Evolutionary conservation across 2,113 vertebrate species (phyloP).

Genomic region (Cinclus cinclus): DNA sequence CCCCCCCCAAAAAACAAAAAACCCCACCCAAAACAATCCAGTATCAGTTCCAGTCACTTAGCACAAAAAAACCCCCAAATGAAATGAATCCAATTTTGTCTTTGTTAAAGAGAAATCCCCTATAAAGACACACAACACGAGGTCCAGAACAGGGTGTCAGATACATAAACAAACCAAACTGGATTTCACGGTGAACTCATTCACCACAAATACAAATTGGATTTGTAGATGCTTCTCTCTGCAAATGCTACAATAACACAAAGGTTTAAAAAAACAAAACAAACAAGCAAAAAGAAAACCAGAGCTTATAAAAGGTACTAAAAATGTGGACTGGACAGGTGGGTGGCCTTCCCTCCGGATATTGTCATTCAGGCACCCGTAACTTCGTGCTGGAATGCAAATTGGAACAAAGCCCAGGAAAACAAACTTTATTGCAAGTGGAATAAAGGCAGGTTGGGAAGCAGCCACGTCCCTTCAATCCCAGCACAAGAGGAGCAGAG

Average conservation of each 20-base stretch:
- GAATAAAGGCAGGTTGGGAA: neutral
- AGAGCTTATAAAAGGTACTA: neutral
- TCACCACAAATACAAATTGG: neutral
- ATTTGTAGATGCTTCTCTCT: neutral
- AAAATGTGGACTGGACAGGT: neutral
- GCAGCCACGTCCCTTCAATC: neutral
- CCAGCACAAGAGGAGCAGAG: neutral
- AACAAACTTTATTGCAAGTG: neutral
- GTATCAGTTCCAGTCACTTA: neutral
- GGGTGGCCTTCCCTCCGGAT: neutral
- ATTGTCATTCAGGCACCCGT: neutral
- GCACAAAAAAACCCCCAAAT: accelerated
- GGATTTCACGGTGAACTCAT: neutral
- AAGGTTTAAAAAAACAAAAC: accelerated
- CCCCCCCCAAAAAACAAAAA: too few species aligned
- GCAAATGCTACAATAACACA: neutral
- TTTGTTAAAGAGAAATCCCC: neutral
- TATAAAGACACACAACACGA: neutral
- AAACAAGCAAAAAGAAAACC: too few species aligned
- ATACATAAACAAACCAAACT: neutral
- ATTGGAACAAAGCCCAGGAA: neutral
- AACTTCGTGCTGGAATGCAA: neutral
- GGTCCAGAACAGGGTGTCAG: neutral
- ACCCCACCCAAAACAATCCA: neutral
- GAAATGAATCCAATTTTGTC: neutral